Base-by-base conservation (phyloP, 2,888 invertebrate genomes). In the Abrostola tripartita region DNA sequence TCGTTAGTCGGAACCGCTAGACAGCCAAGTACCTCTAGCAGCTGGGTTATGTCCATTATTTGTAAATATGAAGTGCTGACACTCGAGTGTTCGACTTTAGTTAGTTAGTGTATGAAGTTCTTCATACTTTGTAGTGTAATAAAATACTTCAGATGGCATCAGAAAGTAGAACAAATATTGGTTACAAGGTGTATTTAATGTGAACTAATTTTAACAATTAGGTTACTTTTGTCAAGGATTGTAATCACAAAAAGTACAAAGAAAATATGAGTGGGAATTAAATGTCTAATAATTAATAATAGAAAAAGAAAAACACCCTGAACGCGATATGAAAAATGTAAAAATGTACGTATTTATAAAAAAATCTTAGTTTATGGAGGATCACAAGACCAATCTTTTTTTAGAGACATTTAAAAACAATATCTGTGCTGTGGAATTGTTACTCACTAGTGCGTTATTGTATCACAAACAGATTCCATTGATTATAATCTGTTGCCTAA, bases 201-300 rank as follows among this genome's bases (percentile, higher is more conserved):
- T 88, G 83, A 85, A 84, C 82, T 87, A 85, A 85, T 87, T 85
- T 87, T 87, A 88, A 88, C 74, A 76, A 85, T 88, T 89, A 91
- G 88, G 86, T 90, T 89, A 90, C 85, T 88, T 87, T 87, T 87
- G 83, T 82, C 85, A 83, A 81, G 86, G 83, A 87, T 85, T 85
- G 87, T 88, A 87, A 90, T 88, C 85, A 87, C 84, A 88, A 90
- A 81, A 91, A 92, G 92, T 92, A 92, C 92, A 92, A 92, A 92
- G 88, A 85, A 85, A 85, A 87, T 85, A 83, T 86, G 87, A 87
- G 81, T 86, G 89, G 84, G 81, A 84, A 85, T 83, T 82, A 84
- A 81, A 83, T 79, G 69, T 81, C 79, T 84, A 76, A 81, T 85
- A 81, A 82, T 81, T 82, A 82, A 81, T 81, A 81, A 78, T 75